A percentile compares a stretch with the other conserved stretches of the same genome.
phyloP scores from a whole-genome alignment of 2,888 invertebrate genomes.

The Glaucopsyche alexis region DNA sequence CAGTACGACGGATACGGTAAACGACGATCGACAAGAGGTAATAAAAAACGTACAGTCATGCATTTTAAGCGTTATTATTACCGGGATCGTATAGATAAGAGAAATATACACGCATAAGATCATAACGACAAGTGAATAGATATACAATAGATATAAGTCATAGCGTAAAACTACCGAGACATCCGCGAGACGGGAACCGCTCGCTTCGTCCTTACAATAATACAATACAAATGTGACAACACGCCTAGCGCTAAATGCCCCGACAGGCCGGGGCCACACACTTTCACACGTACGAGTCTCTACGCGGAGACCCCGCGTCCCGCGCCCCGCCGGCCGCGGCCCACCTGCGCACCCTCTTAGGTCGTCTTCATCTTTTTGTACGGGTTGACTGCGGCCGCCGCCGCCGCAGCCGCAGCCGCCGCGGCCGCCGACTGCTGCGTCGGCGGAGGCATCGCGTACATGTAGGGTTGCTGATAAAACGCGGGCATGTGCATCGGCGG shows the following conservation, averaged over 20 bases:
- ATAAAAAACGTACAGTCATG: constrained; percentile 91
- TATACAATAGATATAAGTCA: constrained; percentile 73
- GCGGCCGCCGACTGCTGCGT: constrained; percentile 65
- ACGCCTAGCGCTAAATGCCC: constrained; percentile 74
- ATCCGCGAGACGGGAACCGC: constrained; percentile 70
- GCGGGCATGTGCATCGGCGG: constrained; percentile 72
- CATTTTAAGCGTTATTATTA: constrained; percentile 93
- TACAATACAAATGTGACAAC: constrained; percentile 80
- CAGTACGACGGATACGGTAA: constrained; percentile 74
- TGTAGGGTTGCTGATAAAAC: constrained; percentile 75
- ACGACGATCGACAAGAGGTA: constrained; percentile 78
- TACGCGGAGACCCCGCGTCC: constrained; percentile 76
- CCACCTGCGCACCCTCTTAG: constrained; percentile 67
- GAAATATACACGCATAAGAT: constrained; percentile 79
- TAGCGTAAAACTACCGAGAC: constrained; percentile 77
- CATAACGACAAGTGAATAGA: constrained; percentile 74
- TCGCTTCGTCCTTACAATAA: constrained; percentile 76
- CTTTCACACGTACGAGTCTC: constrained; percentile 74
- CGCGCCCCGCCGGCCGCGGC: constrained; percentile 67
- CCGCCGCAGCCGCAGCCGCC: constrained; percentile 67
- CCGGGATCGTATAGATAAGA: constrained; percentile 83
- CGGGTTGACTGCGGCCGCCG: constrained; percentile 83
- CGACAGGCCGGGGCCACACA: constrained; percentile 74
- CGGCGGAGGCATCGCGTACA: constrained; percentile 76
- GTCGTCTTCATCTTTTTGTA: constrained; percentile 96